Percentiles rank a stretch among this genome's conserved stretches.
These are phyloP conservation scores for Muscina levida DNA, from an alignment of 2,888 invertebrate genomes.

Conservation along the genomic window DNA sequence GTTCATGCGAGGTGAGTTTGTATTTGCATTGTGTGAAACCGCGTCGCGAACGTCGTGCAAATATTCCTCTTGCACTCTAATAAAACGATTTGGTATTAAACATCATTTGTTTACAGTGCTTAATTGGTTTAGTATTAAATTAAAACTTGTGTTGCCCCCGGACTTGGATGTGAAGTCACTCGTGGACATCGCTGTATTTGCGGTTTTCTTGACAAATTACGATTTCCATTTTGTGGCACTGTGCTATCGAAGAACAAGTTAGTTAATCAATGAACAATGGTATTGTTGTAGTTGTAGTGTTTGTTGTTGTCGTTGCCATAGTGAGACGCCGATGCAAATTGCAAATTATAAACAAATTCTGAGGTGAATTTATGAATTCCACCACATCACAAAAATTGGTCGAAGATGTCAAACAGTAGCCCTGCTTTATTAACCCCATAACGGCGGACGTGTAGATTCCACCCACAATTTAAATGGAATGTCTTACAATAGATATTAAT, in stretches of 20 bases:
- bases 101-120: not conserved
- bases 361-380: conserved; percentile 34
- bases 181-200: conserved; percentile 25
- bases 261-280: conserved; percentile 53
- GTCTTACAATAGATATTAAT: too few species aligned
- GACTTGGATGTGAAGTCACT: not conserved
- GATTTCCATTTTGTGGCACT: not conserved
- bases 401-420: not conserved
- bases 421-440: too few species aligned
- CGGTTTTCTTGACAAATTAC: not conserved
- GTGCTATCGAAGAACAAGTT: not conserved
- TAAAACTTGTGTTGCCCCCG: not conserved
- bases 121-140: not conserved
- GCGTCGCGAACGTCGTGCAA: conserved; percentile 54
- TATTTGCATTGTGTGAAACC: conserved; percentile 49
- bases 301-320: conserved; percentile 41
- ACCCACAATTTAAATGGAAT: too few species aligned
- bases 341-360: conserved; percentile 59
- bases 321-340: conserved; percentile 9
- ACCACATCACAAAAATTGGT: not conserved
- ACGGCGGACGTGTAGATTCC: too few species aligned
- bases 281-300: conserved; percentile 37
- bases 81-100: not conserved
- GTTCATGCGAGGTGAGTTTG: not conserved
- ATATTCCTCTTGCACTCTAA: conserved; percentile 5